Evolutionary conservation across 2,113 vertebrate species (phyloP), one percentile per base, ranked within the genome.

Genomic region (Tragelaphus imberbis): DNA sequence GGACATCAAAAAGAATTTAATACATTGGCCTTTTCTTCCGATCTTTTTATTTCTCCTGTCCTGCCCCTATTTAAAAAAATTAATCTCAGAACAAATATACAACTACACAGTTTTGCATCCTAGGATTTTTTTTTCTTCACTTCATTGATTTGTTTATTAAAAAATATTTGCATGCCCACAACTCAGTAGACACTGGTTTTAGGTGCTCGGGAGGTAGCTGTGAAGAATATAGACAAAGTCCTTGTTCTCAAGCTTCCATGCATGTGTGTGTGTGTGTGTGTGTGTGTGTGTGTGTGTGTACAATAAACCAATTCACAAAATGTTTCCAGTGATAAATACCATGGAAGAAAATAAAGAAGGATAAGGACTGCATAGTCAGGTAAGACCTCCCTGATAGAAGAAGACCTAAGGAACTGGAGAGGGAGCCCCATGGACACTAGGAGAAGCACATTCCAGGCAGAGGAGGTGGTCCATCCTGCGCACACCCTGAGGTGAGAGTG

Each of bases 71-170:
- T 92, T 88, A 25, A 88, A 92, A 94, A 68, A 94, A 80, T 56
- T 96, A 49, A 56, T 9, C 51, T 95, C 28, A 94, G 49, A 51
- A 9, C 21, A 82, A 77, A 80, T n/a, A 82, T n/a, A 85, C 1
- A 86, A 7, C 77, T 40, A 79, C 9, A 86, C 0, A 77, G 7
- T 93, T 96, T 88, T 47, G 17, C 10, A 56, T 33, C 25, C 53
- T 47, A 13, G 8, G 47, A 86, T 63, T 27, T 53, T 84, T 49
- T 89, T 51, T 10, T 3, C 23, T 80, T 94, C 15, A 44, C 23
- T 80, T 95, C 30, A 86, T 55, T 92, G 81, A 90, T 92, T 95
- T 94, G 49, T 58, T 90, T 63, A 82, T 97, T 94, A 68, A 86
- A 96, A 90, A 97, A n/a, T 61, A 79, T 53, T 56, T 53, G 49